phyloP scores from a whole-genome alignment of 2,113 vertebrate species.

The Sander lucioperca region DNA sequence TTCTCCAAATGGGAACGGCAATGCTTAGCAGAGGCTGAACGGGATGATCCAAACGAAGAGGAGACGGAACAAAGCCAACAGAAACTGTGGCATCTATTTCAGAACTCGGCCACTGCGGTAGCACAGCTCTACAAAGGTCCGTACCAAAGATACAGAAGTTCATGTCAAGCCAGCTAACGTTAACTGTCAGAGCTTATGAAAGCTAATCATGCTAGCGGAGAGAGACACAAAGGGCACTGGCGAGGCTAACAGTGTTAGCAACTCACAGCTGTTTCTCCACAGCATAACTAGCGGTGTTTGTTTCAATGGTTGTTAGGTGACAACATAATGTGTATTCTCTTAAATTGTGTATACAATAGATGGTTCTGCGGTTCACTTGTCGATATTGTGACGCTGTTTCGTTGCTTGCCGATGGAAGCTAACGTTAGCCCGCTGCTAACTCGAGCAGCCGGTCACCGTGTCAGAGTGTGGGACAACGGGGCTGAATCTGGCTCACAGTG shows the following conservation, averaged over 20 bases:
- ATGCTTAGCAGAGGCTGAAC: conserved; percentile 94
- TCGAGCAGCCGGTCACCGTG: conserved; percentile 63
- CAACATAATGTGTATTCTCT: background rate
- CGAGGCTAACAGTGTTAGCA: conserved; percentile 27
- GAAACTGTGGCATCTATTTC: conserved; percentile 96
- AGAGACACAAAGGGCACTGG: conserved; percentile 75
- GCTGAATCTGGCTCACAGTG: conserved; percentile 21
- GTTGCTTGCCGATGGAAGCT: conserved; percentile 6
- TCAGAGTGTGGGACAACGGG: conserved; percentile 39
- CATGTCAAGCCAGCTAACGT: conserved; percentile 26
- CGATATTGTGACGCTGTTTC: conserved; percentile 5
- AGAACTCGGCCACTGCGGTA: conserved; percentile 95
- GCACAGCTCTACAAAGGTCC: conserved; percentile 98
- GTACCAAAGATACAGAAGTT: conserved; percentile 43
- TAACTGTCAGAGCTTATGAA: conserved; percentile 27
- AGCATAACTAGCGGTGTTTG: background rate
- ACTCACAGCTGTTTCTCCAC: background rate
- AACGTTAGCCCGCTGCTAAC: background rate
- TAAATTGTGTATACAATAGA: rapidly evolving
- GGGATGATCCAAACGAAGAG: conserved; percentile 89
- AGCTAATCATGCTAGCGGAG: conserved; percentile 51
- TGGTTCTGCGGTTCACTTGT: background rate
- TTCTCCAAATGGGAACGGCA: conserved; percentile 98
- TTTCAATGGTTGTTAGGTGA: background rate
- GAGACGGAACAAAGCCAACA: conserved; percentile 92